These are phyloP conservation scores for Drosophila quinaria DNA, from an alignment of 2,888 invertebrate species.

Conservation along the genomic window DNA sequence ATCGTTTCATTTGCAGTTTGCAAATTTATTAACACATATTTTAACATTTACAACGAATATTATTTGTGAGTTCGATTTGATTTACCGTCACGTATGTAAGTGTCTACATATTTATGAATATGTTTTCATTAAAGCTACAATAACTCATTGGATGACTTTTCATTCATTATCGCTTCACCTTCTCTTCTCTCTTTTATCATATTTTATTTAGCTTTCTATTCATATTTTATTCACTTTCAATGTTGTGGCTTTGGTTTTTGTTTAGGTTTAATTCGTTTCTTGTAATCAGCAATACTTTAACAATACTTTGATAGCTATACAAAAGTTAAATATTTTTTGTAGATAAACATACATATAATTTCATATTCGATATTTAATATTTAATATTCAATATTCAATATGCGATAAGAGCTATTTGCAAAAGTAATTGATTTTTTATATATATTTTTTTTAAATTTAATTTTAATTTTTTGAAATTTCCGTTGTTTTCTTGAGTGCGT, in stretches of 20 bases:
- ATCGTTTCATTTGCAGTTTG: conserved; percentile 30
- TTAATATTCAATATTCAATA: conserved; percentile 8
- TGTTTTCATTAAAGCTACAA: conserved; percentile 55
- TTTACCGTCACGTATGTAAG: conserved; percentile 27
- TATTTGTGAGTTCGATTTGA: conserved; percentile 41
- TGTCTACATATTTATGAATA: conserved; percentile 19
- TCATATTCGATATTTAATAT: conserved; percentile 17
- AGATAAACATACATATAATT: conserved; percentile 14
- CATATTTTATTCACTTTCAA: neutral
- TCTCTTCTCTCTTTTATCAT: neutral
- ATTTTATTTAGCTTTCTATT: neutral
- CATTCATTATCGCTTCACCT: neutral
- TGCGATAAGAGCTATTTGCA: conserved; percentile 35
- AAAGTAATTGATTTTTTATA: conserved; percentile 27
- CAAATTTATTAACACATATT: conserved; percentile 51
- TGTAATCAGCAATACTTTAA: conserved; percentile 33
- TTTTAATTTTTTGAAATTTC: conserved; percentile 5
- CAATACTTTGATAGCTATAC: conserved; percentile 46
- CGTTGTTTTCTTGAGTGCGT: conserved; percentile 46
- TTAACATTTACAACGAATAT: conserved; percentile 67
- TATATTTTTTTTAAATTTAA: conserved; percentile 1
- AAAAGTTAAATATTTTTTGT: conserved; percentile 48
- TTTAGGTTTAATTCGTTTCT: conserved; percentile 17
- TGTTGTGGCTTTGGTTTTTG: conserved; percentile 60
- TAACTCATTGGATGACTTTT: conserved; percentile 40